phyloP scores from a whole-genome alignment of 1,140 invertebrate species.

The Drosophila auraria region DNA sequence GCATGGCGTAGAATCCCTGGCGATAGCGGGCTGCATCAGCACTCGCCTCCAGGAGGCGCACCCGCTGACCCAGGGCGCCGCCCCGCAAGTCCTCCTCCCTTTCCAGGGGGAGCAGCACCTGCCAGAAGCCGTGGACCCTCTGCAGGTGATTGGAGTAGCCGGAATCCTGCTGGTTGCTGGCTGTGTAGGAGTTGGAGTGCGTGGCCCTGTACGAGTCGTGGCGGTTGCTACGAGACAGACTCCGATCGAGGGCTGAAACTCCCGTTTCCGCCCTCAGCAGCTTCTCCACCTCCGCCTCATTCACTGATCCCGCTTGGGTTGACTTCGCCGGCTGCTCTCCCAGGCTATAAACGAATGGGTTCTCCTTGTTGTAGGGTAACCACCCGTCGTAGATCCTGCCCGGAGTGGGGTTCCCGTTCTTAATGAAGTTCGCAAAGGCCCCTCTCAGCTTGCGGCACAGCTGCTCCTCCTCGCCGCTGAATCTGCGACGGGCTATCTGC shows the following conservation, averaged over 20 bases:
- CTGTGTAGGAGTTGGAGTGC: slow-evolving; percentile 35
- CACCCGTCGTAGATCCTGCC: slow-evolving; percentile 86
- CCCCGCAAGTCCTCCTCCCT: slow-evolving; percentile 33
- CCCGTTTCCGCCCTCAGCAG: slow-evolving; percentile 42
- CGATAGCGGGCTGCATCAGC: slow-evolving; percentile 79
- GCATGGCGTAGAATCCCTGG: slow-evolving; percentile 81
- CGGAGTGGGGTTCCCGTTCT: slow-evolving; percentile 87
- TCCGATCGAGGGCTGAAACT: slow-evolving; percentile 49
- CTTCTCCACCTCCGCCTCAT: slow-evolving; percentile 60
- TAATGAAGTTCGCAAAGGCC: slow-evolving; percentile 88
- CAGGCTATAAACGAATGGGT: slow-evolving; percentile 85
- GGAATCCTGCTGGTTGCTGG: slow-evolving; percentile 64
- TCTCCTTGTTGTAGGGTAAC: slow-evolving; percentile 86
- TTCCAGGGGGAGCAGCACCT: slow-evolving; percentile 64
- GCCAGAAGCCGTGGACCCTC: slow-evolving; percentile 77
- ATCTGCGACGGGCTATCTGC: slow-evolving; percentile 87
- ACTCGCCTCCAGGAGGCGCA: slow-evolving; percentile 67
- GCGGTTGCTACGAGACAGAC: slow-evolving; percentile 64
- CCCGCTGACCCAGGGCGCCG: slow-evolving; percentile 50
- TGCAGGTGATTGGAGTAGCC: slow-evolving; percentile 71
- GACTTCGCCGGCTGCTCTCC: slow-evolving; percentile 66
- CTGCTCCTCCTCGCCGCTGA: slow-evolving; percentile 87
- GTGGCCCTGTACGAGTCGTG: slow-evolving; percentile 53
- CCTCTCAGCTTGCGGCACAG: slow-evolving; percentile 87
- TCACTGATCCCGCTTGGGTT: slow-evolving; percentile 10